These are phyloP conservation scores for Cercopithecus neglectus DNA, from an alignment of 2,797 vertebrate genomes.

Conservation along the genomic window DNA sequence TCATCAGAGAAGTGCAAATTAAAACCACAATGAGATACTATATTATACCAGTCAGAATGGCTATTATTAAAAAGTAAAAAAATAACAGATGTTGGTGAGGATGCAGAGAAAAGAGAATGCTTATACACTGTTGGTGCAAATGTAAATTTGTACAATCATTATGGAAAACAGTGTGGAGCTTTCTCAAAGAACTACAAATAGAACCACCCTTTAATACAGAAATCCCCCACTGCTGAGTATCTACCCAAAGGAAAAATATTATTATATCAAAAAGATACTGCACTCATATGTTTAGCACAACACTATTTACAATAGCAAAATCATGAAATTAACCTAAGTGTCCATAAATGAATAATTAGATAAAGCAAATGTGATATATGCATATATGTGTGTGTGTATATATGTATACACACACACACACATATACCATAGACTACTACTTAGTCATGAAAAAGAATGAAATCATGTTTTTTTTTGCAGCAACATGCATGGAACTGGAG, in stretches of 20 bases:
- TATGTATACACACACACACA: fast-evolving
- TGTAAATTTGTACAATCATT: background rate
- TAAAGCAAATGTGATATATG: background rate
- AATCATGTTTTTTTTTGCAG: background rate
- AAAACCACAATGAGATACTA: background rate
- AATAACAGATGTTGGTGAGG: background rate
- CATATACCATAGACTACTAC: background rate
- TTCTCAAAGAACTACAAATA: background rate
- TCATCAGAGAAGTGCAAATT: background rate
- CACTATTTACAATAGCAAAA: background rate
- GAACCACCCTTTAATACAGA: background rate
- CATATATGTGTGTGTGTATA: too few species aligned
- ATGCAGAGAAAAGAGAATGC: background rate
- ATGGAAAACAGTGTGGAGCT: background rate
- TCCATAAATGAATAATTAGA: background rate
- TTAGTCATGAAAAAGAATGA: background rate
- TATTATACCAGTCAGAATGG: background rate
- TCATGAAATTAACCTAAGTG: background rate
- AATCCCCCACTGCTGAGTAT: background rate
- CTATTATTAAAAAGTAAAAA: background rate
- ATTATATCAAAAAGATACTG: background rate
- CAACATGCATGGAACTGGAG: background rate
- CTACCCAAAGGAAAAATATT: background rate
- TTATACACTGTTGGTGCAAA: background rate
- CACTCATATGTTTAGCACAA: background rate